Base-by-base conservation (phyloP, 2,113 vertebrate genomes). In the Nematolebias whitei region DNA sequence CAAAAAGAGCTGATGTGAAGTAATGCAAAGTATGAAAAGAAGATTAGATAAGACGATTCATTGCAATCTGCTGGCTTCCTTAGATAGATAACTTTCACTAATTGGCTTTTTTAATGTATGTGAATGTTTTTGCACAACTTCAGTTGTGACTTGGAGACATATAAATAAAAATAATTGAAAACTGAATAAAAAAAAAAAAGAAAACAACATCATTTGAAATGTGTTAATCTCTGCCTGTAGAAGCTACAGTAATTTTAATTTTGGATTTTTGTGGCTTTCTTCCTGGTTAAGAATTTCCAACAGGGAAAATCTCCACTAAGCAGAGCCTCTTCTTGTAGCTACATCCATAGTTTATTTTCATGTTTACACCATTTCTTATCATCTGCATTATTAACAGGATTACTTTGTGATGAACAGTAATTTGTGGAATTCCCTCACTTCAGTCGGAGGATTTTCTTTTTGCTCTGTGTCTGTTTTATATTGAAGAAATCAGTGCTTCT, bases 351-450 rank as follows among this genome's bases (percentile, higher is more conserved):
- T 91, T 88, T 87, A 85, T 90, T 87, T 87, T 79, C 88, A 86
- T 92, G 89, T 92, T 91, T 92, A 91, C 88, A 90, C 74, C 79
- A 52, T 88, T 89, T 87, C 83, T 84, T 86, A 86, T 91, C 89
- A 86, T 84, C 81, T 80, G 87, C 82, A 82, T 76, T 86, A 87
- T 85, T 93, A 92, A 93, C 91, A 92, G 91, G 92, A 93, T 93
- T 93, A 93, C 88, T 87, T 87, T 88, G 87, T 83, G 85, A 91
- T 87, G 92, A 92, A 89, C 67, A 70, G 89, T 88, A 90, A 93
- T 91, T 91, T 89, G 83, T 87, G 87, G 89, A 91, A 93, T 92
- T 92, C 91, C 87, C 90, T 89, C 78, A 91, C 90, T 91, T 90
- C 85, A 78, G 84, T 90, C 79, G 78, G 71, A 85, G 84, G 81